These are phyloP conservation scores for Ammospiza maritima DNA, from an alignment of 2,797 vertebrate genomes.

Conservation along the genomic window DNA sequence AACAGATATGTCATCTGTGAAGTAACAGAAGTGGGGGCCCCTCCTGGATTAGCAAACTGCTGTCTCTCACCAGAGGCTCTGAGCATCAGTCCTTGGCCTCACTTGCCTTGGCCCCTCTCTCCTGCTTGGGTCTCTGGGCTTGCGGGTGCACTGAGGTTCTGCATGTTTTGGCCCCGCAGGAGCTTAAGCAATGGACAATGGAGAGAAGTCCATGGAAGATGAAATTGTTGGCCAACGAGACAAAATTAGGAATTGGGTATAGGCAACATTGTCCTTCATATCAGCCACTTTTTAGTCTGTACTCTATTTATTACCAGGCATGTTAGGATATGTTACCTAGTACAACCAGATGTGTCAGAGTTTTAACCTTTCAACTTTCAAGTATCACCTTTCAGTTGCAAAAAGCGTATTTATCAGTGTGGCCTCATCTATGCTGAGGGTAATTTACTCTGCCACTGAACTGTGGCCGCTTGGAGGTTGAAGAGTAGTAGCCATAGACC, in stretches of 20 bases:
- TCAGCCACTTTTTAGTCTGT: neutral
- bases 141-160: accelerated
- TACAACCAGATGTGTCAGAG: neutral
- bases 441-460: neutral
- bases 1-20: neutral
- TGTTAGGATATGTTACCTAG: neutral
- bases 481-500: neutral
- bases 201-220: neutral
- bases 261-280: accelerated
- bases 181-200: neutral
- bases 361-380: neutral
- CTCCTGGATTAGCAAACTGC: neutral
- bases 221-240: neutral
- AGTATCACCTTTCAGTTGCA: neutral
- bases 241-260: neutral
- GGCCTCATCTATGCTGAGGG: neutral
- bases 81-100: neutral
- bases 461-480: neutral
- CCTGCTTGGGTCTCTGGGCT: neutral
- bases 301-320: neutral
- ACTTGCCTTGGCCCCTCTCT: neutral
- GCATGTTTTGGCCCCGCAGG: accelerated
- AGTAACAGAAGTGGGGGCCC: neutral
- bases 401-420: neutral
- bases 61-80: neutral